These are phyloP conservation scores for Heterodera carotae DNA, from an alignment of 1,140 invertebrate species.

Conservation along the genomic window DNA sequence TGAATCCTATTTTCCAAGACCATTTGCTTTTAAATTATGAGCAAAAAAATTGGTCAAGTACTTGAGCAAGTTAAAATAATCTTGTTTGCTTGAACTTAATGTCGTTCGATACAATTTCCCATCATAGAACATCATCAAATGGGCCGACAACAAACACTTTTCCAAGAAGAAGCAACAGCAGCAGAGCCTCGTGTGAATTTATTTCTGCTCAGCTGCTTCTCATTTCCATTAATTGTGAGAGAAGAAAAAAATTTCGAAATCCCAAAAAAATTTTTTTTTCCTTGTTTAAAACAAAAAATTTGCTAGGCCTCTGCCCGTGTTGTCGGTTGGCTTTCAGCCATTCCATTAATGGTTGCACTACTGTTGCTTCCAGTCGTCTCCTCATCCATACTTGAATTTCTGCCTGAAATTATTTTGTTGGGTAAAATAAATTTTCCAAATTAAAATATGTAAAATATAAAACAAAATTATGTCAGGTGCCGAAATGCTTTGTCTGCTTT, in stretches of 20 bases:
- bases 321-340: neutral
- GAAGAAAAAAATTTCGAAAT: neutral
- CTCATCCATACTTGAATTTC: constrained; percentile 14
- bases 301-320: neutral
- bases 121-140: neutral
- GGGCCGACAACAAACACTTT: neutral
- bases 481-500: constrained; percentile 33
- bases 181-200: constrained; percentile 1
- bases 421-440: neutral
- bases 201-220: neutral
- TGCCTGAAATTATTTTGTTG: constrained; percentile 19
- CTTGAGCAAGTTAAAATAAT: no score
- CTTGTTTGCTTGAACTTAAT: no score
- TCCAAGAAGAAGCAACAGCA: neutral
- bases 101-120: no score
- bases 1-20: no score
- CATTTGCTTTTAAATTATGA: no score
- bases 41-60: no score
- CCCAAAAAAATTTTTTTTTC: neutral
- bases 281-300: neutral
- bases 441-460: neutral
- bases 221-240: constrained; percentile 11
- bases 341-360: neutral
- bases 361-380: constrained; percentile 7
- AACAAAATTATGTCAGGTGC: neutral